Evolutionary conservation across 2,113 vertebrate genomes (phyloP).

Genomic region (Tonatia bakeri): DNA sequence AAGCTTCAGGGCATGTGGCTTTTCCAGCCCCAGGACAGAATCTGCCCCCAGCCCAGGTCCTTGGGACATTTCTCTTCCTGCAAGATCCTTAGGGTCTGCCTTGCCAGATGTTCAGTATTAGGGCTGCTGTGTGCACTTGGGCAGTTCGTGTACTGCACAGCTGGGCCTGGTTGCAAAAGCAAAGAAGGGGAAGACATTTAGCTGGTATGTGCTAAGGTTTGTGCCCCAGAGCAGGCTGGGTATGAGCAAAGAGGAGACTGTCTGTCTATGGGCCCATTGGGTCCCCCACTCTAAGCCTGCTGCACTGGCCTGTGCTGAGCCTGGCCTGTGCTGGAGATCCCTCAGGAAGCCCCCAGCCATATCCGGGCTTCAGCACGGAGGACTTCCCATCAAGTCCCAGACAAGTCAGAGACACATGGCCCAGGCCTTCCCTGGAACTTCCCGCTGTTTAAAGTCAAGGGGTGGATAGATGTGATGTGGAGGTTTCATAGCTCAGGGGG

Average conservation of each 20-base stretch:
- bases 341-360: not conserved
- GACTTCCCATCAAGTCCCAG: not conserved
- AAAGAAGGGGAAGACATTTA: not conserved
- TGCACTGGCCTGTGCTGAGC: too few species aligned
- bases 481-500: not conserved
- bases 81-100: not conserved
- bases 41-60: not conserved
- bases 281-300: too few species aligned
- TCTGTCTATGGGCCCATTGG: not conserved
- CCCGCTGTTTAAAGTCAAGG: not conserved
- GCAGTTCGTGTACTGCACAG: not conserved
- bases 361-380: not conserved
- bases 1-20: conserved; percentile 73
- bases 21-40: not conserved
- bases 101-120: not conserved
- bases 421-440: not conserved
- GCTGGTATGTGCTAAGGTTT: not conserved
- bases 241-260: not conserved
- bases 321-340: not conserved
- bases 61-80: not conserved
- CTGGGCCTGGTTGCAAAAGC: not conserved
- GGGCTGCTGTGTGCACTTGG: not conserved
- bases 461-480: accelerated
- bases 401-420: not conserved
- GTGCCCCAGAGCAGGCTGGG: not conserved